phyloP scores from a whole-genome alignment of 1,140 invertebrate species.

The Conopomorpha cramerella region DNA sequence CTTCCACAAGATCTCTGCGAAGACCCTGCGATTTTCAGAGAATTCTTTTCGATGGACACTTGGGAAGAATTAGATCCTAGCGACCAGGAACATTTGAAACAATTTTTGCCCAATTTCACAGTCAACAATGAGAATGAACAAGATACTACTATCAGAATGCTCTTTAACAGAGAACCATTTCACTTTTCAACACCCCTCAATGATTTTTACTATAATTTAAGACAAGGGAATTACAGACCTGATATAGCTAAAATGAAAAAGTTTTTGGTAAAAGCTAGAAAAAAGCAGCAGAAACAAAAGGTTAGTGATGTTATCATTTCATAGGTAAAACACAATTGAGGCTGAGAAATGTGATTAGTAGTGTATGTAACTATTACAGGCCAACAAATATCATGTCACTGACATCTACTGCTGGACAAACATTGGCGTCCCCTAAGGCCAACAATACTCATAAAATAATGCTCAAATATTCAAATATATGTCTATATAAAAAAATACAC shows the following conservation, averaged over 20 bases:
- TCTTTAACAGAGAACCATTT: conserved; percentile 72
- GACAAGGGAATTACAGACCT: conserved; percentile 69
- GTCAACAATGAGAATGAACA: conserved; percentile 71
- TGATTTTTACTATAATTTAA: conserved; percentile 69
- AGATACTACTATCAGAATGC: conserved; percentile 66
- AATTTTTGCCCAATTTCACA: conserved; percentile 69
- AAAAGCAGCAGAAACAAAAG: conserved; percentile 47
- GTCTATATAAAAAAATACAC: too few species aligned
- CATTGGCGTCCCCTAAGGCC: too few species aligned
- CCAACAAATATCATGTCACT: too few species aligned
- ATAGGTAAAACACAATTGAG: too few species aligned
- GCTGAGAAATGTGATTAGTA: too few species aligned
- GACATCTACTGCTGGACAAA: too few species aligned
- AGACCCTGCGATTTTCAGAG: conserved; percentile 65
- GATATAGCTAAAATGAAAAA: conserved; percentile 65
- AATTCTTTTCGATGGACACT: conserved; percentile 67
- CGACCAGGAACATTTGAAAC: conserved; percentile 66
- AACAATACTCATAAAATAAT: too few species aligned
- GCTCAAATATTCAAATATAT: too few species aligned
- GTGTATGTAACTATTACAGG: too few species aligned
- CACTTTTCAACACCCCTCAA: conserved; percentile 73
- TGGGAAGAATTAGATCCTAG: conserved; percentile 68
- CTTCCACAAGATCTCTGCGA: conserved; percentile 68
- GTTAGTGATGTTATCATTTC: too few species aligned
- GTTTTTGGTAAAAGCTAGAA: conserved; percentile 43